Evolutionary conservation across 53 echinoderm and acorn worm genomes (phyloP).

Genomic region (Apostichopus leukothele): DNA sequence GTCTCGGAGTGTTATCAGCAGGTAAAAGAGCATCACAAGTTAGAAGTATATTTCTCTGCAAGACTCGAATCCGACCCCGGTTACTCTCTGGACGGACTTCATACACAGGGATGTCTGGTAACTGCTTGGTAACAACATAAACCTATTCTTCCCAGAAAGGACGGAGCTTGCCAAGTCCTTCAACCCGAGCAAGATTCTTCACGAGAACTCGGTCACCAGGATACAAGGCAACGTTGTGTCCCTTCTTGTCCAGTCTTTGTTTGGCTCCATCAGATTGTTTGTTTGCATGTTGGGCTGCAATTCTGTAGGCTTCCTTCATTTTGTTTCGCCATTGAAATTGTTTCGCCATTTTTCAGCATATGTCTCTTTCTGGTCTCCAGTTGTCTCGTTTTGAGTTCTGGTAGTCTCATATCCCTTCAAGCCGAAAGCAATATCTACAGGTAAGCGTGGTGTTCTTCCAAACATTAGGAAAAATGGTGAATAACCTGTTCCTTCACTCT

Average conservation of each 20-base stretch:
- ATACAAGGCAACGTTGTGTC: neutral
- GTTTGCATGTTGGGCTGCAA: too few species aligned
- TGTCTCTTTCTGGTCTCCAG: neutral
- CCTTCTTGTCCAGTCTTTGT: neutral
- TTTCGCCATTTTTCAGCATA: neutral
- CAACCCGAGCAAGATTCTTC: neutral
- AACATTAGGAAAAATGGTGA: neutral
- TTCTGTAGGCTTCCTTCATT: too few species aligned
- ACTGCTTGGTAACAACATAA: neutral
- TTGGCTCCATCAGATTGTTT: neutral
- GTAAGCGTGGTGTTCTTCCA: neutral
- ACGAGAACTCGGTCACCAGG: constrained; percentile 22
- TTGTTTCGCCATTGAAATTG: too few species aligned
- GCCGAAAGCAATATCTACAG: too few species aligned
- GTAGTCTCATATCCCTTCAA: too few species aligned
- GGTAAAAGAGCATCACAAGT: neutral
- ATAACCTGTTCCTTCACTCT: neutral
- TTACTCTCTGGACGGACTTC: constrained; percentile 29
- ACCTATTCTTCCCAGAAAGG: neutral
- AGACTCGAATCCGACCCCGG: neutral
- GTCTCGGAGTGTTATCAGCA: too few species aligned
- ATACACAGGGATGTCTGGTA: constrained; percentile 41
- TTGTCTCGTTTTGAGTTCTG: neutral
- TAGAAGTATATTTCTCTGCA: constrained; percentile 54
- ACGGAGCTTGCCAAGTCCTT: neutral